Percentiles rank a stretch among this genome's conserved stretches.
These are phyloP conservation scores for Acanthisitta chloris DNA, from an alignment of 2,113 vertebrate species.

Conservation along the genomic window DNA sequence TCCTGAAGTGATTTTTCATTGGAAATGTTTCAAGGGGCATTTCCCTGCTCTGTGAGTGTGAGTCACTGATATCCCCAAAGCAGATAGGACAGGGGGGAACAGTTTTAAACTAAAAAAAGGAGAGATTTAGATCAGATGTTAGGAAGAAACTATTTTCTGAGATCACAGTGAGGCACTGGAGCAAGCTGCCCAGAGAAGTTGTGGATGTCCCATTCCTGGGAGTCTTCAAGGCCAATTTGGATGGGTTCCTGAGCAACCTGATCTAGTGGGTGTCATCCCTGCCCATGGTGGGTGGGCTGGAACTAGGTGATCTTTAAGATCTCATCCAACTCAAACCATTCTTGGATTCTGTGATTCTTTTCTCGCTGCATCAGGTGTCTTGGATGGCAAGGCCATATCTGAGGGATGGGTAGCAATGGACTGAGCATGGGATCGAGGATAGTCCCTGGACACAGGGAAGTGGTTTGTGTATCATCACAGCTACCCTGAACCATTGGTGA, in stretches of 20 bases:
- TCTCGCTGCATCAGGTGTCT: fast-evolving
- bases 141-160: not conserved
- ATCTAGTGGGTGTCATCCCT: not conserved
- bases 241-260: not conserved
- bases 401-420: not conserved
- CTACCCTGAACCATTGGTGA: fast-evolving
- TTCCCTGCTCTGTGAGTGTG: not conserved
- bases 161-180: not conserved
- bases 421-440: fast-evolving
- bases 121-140: not conserved
- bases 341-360: not conserved
- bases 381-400: fast-evolving
- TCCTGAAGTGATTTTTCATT: not conserved
- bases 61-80: not conserved
- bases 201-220: no score
- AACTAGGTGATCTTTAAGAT: not conserved
- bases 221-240: not conserved
- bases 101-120: not conserved
- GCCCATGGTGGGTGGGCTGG: not conserved
- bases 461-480: not conserved
- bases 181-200: not conserved
- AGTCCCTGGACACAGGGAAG: not conserved
- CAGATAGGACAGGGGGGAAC: not conserved
- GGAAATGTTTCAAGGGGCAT: not conserved
- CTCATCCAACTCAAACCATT: not conserved